These are phyloP conservation scores for Parnassius mnemosyne DNA, from an alignment of 2,888 invertebrate genomes.

Conservation along the genomic window DNA sequence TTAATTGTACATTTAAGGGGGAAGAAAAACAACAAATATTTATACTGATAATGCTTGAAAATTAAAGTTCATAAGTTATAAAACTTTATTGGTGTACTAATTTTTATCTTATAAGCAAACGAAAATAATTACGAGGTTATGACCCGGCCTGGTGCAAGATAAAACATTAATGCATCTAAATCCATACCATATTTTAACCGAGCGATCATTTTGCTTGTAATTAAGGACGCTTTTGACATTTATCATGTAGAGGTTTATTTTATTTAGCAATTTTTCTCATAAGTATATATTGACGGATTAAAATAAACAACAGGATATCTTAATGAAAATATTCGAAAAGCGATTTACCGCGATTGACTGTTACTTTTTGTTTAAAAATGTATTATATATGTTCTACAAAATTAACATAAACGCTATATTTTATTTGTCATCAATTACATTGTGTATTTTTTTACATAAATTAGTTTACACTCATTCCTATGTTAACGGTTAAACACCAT, in stretches of 20 bases:
- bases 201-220: neutral
- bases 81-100: slow-evolving; percentile 12
- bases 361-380: slow-evolving; percentile 5
- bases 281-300: neutral
- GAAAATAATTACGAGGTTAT: slow-evolving; percentile 20
- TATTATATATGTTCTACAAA: slow-evolving; percentile 14
- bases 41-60: too few species aligned
- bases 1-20: too few species aligned
- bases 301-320: neutral
- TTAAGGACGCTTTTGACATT: neutral
- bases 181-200: slow-evolving; percentile 40
- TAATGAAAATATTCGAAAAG: slow-evolving; percentile 2
- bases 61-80: neutral
- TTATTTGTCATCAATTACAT: slow-evolving; percentile 21
- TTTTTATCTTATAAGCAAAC: slow-evolving; percentile 12
- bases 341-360: neutral
- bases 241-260: neutral
- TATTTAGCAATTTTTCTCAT: slow-evolving; percentile 1
- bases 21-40: too few species aligned
- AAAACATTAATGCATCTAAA: slow-evolving; percentile 41
- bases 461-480: slow-evolving; percentile 8
- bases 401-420: slow-evolving; percentile 23
- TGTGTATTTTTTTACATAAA: slow-evolving; percentile 18
- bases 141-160: slow-evolving; percentile 22
- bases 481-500: slow-evolving; percentile 14